Base-by-base conservation (phyloP, 2,113 vertebrate species). In the Gopherus evgoodei region DNA sequence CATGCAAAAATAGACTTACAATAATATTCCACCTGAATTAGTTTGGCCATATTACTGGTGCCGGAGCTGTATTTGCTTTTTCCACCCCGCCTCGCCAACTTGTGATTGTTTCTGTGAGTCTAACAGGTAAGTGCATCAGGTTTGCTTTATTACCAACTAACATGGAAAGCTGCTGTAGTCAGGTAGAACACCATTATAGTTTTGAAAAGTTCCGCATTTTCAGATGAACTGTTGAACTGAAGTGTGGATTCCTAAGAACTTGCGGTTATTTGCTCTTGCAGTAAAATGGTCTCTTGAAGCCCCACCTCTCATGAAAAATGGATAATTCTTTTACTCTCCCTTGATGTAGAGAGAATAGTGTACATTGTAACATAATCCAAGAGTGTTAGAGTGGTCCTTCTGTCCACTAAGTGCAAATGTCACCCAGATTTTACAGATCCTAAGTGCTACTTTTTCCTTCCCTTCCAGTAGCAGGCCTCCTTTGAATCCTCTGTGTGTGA, bases 1-100 rank as follows among this genome's bases (percentile, higher is more conserved):
- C 81, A 81, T 95, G 92, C 97, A 94, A 90, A 97, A 97, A 95
- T 94, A 97, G 94, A 83, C 91, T 93, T 88, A 89, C 35, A 17
- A 52, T 93, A 80, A 90, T 94, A 86, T 62, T 96, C 57, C 93
- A 97, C 95, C 94, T 96, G 93, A 94, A 83, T 88, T 79, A 83
- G 92, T 91, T 90, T 89, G 83, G 83, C 72, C 88, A 44, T 90
- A 89, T 91, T 91, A 97, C 90, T 91, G 88, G 35, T 14, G 5
- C 42, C 81, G 92, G 87, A 92, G 79, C 82, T 19, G 4, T 54
- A 79, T 96, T 95, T 95, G 94, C 81, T 94, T 65, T 83, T 96
- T 90, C 76, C 94, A 69, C 94, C n/a, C 8, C 0, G 11, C 50
- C 91, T 87, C 91, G 62, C 57, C 80, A 27, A n/a, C 52, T 59